Percentiles rank a stretch among this genome's conserved stretches.
These are phyloP conservation scores for Ommatoiulus sabulosus DNA, from an alignment of 2,888 invertebrate genomes.

Conservation along the genomic window DNA sequence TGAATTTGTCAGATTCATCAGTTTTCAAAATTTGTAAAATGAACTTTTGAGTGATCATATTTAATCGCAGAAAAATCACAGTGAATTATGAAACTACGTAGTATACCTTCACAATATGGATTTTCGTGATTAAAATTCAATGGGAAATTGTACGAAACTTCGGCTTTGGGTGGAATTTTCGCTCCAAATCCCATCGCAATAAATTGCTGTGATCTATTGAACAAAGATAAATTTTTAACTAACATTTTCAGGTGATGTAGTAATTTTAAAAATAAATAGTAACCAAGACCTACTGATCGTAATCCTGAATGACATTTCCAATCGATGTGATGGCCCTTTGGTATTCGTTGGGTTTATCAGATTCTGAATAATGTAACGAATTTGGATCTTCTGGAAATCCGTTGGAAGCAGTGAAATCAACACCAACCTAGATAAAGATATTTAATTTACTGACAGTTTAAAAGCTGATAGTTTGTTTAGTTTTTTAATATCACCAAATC, in stretches of 20 bases:
- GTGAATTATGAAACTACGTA: too few species aligned
- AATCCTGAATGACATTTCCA: constrained; percentile 70
- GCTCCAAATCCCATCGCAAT: constrained; percentile 70
- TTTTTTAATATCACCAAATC: background rate
- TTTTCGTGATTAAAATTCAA: constrained; percentile 68
- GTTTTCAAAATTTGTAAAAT: too few species aligned
- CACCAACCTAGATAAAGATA: constrained; percentile 66
- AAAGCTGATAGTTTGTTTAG: too few species aligned
- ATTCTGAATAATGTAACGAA: constrained; percentile 68
- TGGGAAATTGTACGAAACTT: constrained; percentile 70
- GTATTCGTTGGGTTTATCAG: constrained; percentile 66
- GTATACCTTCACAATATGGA: constrained; percentile 68
- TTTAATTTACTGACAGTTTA: constrained; percentile 64
- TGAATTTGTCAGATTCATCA: too few species aligned
- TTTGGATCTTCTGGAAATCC: constrained; percentile 64
- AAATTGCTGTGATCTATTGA: constrained; percentile 69
- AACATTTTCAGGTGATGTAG: background rate
- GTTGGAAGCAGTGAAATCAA: constrained; percentile 67
- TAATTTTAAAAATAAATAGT: background rate
- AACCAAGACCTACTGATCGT: constrained; percentile 64
- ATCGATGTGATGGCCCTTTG: constrained; percentile 62
- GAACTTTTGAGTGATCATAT: too few species aligned
- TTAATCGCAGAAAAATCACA: too few species aligned
- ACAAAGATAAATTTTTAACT: background rate
- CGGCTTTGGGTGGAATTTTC: constrained; percentile 69